These are phyloP conservation scores for Habropoda laboriosa DNA, from an alignment of 1,140 invertebrate genomes.

Conservation along the genomic window DNA sequence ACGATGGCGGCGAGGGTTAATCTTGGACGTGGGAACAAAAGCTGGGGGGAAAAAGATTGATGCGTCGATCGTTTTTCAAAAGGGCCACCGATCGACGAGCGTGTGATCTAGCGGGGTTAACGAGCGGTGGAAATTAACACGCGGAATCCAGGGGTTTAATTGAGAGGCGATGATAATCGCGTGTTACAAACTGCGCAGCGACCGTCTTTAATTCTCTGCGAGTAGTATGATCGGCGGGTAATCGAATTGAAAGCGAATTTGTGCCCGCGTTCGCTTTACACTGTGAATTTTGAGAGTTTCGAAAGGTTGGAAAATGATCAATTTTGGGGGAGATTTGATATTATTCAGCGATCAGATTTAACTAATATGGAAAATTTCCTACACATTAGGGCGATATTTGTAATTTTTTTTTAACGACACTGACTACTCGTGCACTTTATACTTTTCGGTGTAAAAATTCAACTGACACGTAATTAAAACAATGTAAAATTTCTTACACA, in stretches of 20 bases:
- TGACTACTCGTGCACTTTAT: too few species aligned
- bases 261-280: not conserved
- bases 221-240: not conserved
- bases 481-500: too few species aligned
- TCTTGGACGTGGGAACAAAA: not conserved
- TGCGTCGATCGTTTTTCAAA: slow-evolving; percentile 3
- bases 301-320: too few species aligned
- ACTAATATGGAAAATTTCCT: too few species aligned
- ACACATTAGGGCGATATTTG: too few species aligned
- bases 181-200: not conserved
- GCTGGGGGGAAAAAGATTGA: not conserved
- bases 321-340: too few species aligned
- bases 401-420: too few species aligned
- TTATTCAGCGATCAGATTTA: too few species aligned
- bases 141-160: not conserved
- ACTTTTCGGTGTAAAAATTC: too few species aligned
- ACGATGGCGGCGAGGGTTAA: not conserved
- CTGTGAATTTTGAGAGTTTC: too few species aligned
- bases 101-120: not conserved
- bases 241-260: slow-evolving; percentile 5
- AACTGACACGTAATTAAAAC: too few species aligned
- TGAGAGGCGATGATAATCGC: not conserved
- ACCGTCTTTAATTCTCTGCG: slow-evolving; percentile 2
- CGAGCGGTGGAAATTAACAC: not conserved
- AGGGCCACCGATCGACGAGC: too few species aligned